Evolutionary conservation across 2,888 invertebrate species (phyloP).

Genomic region (Caenorhabditis panamensis): DNA sequence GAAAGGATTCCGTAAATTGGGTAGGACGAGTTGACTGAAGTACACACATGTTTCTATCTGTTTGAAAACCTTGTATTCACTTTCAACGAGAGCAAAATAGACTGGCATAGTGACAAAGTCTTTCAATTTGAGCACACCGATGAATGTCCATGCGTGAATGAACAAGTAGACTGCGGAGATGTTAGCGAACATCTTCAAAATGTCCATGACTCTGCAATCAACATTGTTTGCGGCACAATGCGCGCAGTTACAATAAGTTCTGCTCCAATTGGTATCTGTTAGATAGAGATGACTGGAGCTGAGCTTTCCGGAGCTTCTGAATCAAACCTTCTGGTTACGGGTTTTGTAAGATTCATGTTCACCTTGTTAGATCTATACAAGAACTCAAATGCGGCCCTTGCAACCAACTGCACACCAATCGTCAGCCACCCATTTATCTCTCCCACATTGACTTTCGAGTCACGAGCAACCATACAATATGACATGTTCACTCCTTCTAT

Average conservation of each 20-base stretch:
- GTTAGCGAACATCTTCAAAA: constrained; percentile 25
- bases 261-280: constrained; percentile 21
- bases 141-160: constrained; percentile 19
- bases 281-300: constrained; percentile 2
- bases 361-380: constrained; percentile 12
- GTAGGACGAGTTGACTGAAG: constrained; percentile 34
- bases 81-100: constrained; percentile 29
- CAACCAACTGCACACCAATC: constrained; percentile 10
- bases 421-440: constrained; percentile 23
- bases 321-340: no score
- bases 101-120: constrained; percentile 8
- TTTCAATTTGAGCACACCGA: constrained; percentile 13
- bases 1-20: constrained; percentile 24
- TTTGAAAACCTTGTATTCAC: not conserved
- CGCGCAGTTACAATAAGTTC: constrained; percentile 15
- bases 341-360: no score
- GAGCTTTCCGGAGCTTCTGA: constrained; percentile 14
- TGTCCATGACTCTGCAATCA: constrained; percentile 34
- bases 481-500: constrained; percentile 30
- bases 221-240: no score
- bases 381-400: constrained; percentile 10
- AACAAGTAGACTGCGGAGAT: constrained; percentile 20
- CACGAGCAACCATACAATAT: constrained; percentile 26
- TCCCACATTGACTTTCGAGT: constrained; percentile 20
- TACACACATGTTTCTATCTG: no score